Conservation (phyloP, 2,113 vertebrate genomes). For the Colinus virginianus region DNA sequence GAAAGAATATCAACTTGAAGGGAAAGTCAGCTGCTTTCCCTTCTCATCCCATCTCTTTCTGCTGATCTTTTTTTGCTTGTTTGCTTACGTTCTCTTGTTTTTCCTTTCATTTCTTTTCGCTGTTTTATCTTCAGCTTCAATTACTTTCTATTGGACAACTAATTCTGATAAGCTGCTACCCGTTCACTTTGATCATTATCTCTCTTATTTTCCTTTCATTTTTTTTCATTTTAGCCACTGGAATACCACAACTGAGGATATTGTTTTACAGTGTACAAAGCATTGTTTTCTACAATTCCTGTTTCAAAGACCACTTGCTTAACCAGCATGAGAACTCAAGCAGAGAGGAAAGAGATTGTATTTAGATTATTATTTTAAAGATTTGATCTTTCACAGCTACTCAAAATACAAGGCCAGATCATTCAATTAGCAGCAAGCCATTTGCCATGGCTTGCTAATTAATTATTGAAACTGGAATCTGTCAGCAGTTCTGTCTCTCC, state of each 20-base stretch:
- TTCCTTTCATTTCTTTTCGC: background rate
- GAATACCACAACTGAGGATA: slow-evolving; percentile 22
- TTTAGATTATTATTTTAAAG: slow-evolving; percentile 52
- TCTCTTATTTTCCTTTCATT: slow-evolving; percentile 20
- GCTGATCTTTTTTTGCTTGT: background rate
- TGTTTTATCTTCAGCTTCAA: slow-evolving; percentile 52
- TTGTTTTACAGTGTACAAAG: slow-evolving; percentile 34
- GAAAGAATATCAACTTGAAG: background rate
- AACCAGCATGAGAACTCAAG: slow-evolving; percentile 15
- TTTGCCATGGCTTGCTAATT: slow-evolving; percentile 20
- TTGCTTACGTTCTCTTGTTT: background rate
- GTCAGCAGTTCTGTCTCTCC: background rate
- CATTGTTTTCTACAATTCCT: slow-evolving; percentile 15
- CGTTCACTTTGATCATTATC: slow-evolving; percentile 44
- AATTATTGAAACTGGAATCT: slow-evolving; percentile 36
- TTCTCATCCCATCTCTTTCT: background rate
- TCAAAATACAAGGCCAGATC: slow-evolving; percentile 20
- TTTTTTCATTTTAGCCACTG: slow-evolving; percentile 24
- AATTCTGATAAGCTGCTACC: slow-evolving; percentile 43
- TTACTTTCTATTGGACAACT: slow-evolving; percentile 1
- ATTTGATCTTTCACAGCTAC: slow-evolving; percentile 41
- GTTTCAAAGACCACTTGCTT: slow-evolving; percentile 44
- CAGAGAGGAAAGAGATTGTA: slow-evolving; percentile 36
- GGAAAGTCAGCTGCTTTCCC: background rate
- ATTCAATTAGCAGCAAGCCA: slow-evolving; percentile 55